Evolutionary conservation across 2,113 vertebrate species (phyloP).

Genomic region (Micromys minutus): DNA sequence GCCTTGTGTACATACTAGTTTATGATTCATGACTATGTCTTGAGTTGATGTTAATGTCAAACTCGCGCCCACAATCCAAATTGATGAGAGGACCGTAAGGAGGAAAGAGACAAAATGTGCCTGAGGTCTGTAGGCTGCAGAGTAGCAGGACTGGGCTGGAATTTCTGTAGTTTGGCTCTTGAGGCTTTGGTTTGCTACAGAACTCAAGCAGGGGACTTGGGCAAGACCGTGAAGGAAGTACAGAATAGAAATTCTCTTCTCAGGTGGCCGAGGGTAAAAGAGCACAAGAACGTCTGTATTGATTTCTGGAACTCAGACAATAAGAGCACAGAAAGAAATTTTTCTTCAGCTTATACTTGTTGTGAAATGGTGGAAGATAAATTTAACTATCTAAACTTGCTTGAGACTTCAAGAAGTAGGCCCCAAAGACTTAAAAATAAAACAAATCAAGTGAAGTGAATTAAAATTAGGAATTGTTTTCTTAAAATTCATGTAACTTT

Average conservation of each 20-base stretch:
- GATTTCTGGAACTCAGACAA: not conserved
- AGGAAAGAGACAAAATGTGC: not conserved
- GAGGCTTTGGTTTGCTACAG: not conserved
- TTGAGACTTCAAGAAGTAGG: slow-evolving; percentile 37
- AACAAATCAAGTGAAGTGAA: slow-evolving; percentile 53
- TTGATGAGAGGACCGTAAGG: not conserved
- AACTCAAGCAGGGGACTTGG: not conserved
- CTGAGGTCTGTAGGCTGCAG: not conserved
- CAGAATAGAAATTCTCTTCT: slow-evolving; percentile 15
- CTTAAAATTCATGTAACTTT: slow-evolving; percentile 69
- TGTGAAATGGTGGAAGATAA: slow-evolving; percentile 36
- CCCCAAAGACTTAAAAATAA: not conserved
- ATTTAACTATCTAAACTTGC: slow-evolving; percentile 39
- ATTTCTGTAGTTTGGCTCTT: not conserved
- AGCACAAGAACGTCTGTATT: not conserved
- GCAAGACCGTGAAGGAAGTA: not conserved
- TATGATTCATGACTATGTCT: not conserved
- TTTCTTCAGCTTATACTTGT: slow-evolving; percentile 51
- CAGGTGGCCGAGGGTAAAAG: slow-evolving; percentile 9
- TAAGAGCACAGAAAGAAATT: not conserved
- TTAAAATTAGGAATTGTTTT: slow-evolving; percentile 69
- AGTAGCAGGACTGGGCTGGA: not conserved
- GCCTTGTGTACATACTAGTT: not conserved
- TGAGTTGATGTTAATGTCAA: not conserved
- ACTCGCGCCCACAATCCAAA: accelerated